phyloP scores from a whole-genome alignment of 2,888 invertebrate species.

The Drosophila cognata region DNA sequence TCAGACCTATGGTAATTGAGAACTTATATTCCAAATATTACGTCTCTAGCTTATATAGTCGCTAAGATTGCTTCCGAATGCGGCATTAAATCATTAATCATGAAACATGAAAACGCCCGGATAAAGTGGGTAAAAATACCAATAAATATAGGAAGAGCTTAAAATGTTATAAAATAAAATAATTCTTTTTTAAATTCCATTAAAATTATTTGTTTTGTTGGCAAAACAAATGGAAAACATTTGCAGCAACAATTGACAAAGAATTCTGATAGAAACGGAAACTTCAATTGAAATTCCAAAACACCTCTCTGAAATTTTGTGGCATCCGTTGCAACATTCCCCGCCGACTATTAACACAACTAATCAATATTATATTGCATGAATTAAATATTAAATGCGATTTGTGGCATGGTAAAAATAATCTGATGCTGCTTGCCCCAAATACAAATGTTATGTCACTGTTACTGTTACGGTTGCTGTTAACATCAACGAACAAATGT shows the following conservation, averaged over 20 bases:
- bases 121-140: background rate
- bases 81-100: background rate
- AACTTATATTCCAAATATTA: background rate
- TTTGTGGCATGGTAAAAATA: slow-evolving; percentile 10
- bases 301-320: background rate
- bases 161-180: background rate
- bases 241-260: background rate
- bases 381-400: background rate
- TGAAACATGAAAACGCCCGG: background rate
- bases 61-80: background rate
- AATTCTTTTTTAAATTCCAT: background rate
- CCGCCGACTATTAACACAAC: background rate
- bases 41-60: background rate
- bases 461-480: slow-evolving; percentile 4
- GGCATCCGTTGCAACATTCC: background rate
- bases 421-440: slow-evolving; percentile 8
- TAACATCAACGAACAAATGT: slow-evolving; percentile 38
- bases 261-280: background rate
- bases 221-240: background rate
- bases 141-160: background rate
- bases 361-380: background rate
- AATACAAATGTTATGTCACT: slow-evolving; percentile 11
- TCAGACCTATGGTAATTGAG: background rate
- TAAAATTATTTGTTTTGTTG: background rate
- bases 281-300: background rate